Evolutionary conservation across 2,888 invertebrate species (phyloP).

Genomic region (Caenorhabditis sulstoni): DNA sequence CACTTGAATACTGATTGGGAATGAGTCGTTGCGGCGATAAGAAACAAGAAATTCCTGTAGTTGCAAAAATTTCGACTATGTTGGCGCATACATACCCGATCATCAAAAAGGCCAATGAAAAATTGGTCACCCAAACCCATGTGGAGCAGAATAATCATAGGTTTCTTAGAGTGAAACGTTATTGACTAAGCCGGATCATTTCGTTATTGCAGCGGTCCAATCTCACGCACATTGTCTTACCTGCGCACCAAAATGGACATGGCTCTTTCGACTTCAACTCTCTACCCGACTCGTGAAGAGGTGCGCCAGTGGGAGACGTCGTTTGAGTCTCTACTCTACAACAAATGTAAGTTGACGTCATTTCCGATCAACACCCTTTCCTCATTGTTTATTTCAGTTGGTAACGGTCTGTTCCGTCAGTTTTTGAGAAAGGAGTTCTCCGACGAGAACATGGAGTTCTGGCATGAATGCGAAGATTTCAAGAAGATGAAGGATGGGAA

Average conservation of each 20-base stretch:
- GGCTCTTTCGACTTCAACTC: conserved; percentile 68
- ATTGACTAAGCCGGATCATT: background rate
- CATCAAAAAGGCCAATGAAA: conserved; percentile 39
- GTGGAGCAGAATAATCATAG: conserved; percentile 5
- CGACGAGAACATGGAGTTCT: conserved; percentile 79
- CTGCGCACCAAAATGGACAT: conserved; percentile 74
- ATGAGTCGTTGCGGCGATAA: too few relatives aligned
- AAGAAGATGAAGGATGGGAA: conserved; percentile 78
- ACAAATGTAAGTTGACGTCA: conserved; percentile 73
- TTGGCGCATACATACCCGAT: conserved; percentile 48
- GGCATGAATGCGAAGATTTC: conserved; percentile 77
- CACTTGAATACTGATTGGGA: conserved; percentile 31
- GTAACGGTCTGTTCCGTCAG: conserved; percentile 74
- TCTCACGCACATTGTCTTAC: conserved; percentile 74
- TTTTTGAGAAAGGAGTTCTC: conserved; percentile 76
- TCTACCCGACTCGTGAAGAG: conserved; percentile 76
- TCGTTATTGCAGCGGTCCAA: conserved; percentile 72
- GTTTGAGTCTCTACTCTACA: conserved; percentile 74
- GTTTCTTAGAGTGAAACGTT: background rate
- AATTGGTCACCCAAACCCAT: conserved; percentile 22
- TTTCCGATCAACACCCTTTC: conserved; percentile 11
- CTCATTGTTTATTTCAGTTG: conserved; percentile 68
- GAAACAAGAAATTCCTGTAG: conserved; percentile 40
- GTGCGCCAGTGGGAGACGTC: conserved; percentile 74
- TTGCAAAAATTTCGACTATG: conserved; percentile 42